Conservation (phyloP, 37 sponge, comb jelly and placozoan genomes). For the Eunapius fragilis region DNA sequence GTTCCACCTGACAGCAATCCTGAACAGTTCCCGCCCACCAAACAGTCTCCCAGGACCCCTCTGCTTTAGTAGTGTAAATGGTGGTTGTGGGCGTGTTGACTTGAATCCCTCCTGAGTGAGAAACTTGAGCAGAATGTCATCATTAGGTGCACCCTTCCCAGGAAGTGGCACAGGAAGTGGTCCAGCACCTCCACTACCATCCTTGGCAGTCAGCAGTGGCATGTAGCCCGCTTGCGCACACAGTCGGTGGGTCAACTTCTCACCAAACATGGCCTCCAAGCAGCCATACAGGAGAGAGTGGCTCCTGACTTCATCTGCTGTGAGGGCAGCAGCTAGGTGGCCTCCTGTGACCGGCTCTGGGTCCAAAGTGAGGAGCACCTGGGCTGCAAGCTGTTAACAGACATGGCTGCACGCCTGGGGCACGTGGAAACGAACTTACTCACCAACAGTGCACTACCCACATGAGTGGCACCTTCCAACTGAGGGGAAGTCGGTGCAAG, state of each 20-base stretch:
- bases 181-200: not conserved
- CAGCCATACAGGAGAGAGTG: slow-evolving; percentile 22
- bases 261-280: slow-evolving; percentile 65
- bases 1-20: slow-evolving; percentile 6
- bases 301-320: not conserved
- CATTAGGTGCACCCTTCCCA: not conserved
- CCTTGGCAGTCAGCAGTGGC: not conserved
- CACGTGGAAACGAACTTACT: not conserved
- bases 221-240: not conserved
- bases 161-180: not conserved
- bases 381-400: slow-evolving; percentile 22
- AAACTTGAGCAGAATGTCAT: slow-evolving; percentile 5
- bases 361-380: not conserved
- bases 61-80: not conserved
- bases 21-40: slow-evolving; percentile 14
- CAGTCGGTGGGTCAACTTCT: slow-evolving; percentile 28
- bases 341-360: not conserved
- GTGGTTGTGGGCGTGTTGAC: not conserved
- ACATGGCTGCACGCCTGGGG: not conserved
- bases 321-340: not conserved
- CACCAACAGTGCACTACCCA: slow-evolving; percentile 58
- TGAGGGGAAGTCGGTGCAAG: not conserved
- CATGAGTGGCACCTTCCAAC: slow-evolving; percentile 21
- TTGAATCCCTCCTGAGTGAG: slow-evolving; percentile 41
- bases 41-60: not conserved